Base-by-base conservation (phyloP, 2,797 vertebrate genomes). In the Holocentrus rufus region DNA sequence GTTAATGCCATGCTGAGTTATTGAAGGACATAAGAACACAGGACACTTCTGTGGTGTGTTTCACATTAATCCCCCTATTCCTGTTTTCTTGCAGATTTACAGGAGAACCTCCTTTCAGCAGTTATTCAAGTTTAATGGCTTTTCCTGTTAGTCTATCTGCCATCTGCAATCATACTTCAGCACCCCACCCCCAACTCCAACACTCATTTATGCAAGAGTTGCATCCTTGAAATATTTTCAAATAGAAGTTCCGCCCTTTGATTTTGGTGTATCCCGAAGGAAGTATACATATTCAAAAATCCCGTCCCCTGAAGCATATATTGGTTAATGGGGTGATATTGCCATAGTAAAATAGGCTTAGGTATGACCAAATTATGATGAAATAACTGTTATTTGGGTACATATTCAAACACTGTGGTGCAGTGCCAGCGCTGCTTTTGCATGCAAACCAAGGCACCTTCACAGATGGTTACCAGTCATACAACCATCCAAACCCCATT, bases 111-210 rank as follows among this genome's bases (percentile, higher is more conserved):
- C 57, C 53, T 72, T 74, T 72, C 57, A 71, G 76, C 70, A 80
- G 76, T 74, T 65, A 75, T 70, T 76, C 63, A 67, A 78, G 75
- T 83, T 65, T 30, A 81, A 85, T 88, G 72, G 50, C 36, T 76
- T 85, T 84, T 85, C 83, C 82, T 76, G 79, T 46, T 58, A 64
- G 72, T 69, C 56, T 76, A 47, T 76, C 61, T 9, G 0, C 65
- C 74, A 80, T 72, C 73, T 87, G 84, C 73, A 64, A 64, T 76
- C 80, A 84, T 65, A 62, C 47, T 56, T 69, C 20, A 31, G 11
- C 42, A 53, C 25, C 79, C 44, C 39, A n/a, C n/a, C n/a, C n/a
- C n/a, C n/a, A n/a, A 53, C 30, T 34, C 31, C 46, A 30, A 30
- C 30, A 69, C 18, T 23, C 47, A 59, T 72, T 68, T 65, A 68